Base-by-base conservation (phyloP, 2,888 invertebrate species). In the Ischnus inquisitorius region DNA sequence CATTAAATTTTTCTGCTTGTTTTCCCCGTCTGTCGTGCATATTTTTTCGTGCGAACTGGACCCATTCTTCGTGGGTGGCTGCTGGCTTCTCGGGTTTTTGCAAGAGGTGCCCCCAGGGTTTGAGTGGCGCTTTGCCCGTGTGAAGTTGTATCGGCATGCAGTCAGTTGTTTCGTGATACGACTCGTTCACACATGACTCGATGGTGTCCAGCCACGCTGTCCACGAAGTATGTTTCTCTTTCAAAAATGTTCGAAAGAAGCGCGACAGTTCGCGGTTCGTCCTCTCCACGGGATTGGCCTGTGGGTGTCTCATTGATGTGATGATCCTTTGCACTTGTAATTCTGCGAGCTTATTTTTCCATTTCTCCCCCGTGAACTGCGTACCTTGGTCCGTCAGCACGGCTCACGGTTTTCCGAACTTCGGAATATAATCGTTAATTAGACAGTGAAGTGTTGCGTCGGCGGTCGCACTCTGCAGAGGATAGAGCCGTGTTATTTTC, bases 331-430 rank as follows among this genome's bases (percentile, higher is more conserved):
- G 22, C 4, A 62, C 28, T 1, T 62, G 10, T 22, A 25, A 5
- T 25, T 25, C 28, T 10, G 4, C 25, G 10, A 62, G n/a, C 12
- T 28, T 34, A 28, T 16, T 19, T 16, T 19, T n/a, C 67, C 46
- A 67, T 43, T 67, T 67, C 14, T 10, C 10, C 14, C 43, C 41
- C 8, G 43, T 67, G 28, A 67, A 67, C 10, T 67, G 67, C 1
- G 67, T 67, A 12, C 46, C 67, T 8, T 67, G 46, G 22, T 67
- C 67, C n/a, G n/a, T n/a, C n/a, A n/a, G n/a, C n/a, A n/a, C n/a
- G n/a, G n/a, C n/a, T n/a, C n/a, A n/a, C n/a, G n/a, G n/a, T n/a
- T n/a, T n/a, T n/a, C n/a, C n/a, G n/a, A n/a, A n/a, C n/a, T n/a
- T n/a, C n/a, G n/a, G n/a, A n/a, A n/a, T n/a, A n/a, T n/a, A n/a